Percentiles rank a stretch among this genome's conserved stretches.
Conservation (phyloP, 2,888 invertebrate species). For the Mimachlamys varia region DNA sequence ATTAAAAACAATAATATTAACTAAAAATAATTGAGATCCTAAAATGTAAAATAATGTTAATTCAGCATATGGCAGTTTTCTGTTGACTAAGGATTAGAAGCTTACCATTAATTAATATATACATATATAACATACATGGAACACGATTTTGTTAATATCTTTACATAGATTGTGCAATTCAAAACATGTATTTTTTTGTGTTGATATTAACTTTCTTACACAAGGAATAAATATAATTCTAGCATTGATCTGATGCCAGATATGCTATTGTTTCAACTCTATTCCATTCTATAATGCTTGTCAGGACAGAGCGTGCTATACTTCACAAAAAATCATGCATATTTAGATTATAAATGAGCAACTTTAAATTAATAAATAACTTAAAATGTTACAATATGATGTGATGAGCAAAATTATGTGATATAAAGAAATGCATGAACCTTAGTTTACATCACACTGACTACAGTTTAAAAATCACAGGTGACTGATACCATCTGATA, state of each 20-base stretch:
- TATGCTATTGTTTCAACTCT: not conserved
- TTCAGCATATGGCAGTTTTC: not conserved
- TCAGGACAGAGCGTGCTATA: not conserved
- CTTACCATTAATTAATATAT: not conserved
- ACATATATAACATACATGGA: not conserved
- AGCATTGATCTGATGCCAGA: not conserved
- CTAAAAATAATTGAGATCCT: conserved; percentile 4
- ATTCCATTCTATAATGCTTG: not conserved
- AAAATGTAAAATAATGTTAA: not conserved
- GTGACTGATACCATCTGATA: not conserved
- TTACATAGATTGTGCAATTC: not conserved
- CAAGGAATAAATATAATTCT: not conserved
- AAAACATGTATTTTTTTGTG: not conserved
- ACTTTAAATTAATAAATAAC: not conserved
- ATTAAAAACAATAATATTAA: not conserved
- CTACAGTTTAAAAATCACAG: conserved; percentile 7
- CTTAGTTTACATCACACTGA: no score
- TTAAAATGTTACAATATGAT: not conserved
- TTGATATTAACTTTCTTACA: not conserved
- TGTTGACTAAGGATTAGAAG: not conserved
- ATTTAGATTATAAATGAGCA: not conserved
- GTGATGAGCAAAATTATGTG: not conserved
- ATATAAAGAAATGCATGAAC: not conserved
- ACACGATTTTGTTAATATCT: not conserved
- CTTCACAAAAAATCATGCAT: not conserved